phyloP scores from a whole-genome alignment of 2,797 vertebrate species.

The Protosalanx chinensis region DNA sequence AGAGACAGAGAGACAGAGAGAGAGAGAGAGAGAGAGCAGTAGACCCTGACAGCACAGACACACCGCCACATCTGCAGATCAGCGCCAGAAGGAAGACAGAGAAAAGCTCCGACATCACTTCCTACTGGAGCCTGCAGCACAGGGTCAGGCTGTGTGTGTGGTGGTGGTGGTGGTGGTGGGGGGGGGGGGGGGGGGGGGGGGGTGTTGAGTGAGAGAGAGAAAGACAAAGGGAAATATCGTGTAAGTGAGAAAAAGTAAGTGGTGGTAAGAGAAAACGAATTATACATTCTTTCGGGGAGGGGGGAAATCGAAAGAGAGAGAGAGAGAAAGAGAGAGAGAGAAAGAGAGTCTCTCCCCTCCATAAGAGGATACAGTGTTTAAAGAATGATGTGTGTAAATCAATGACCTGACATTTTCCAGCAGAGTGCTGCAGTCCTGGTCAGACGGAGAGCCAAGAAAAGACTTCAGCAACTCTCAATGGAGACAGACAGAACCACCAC shows the following conservation, averaged over 20 bases:
- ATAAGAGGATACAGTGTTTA: neutral
- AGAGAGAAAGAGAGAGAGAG: neutral
- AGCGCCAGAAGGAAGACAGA: too few relatives aligned
- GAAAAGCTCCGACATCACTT: neutral
- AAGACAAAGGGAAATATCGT: too few relatives aligned
- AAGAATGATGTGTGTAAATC: neutral
- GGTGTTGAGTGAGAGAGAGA: neutral
- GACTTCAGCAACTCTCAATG: neutral
- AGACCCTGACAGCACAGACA: neutral
- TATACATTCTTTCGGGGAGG: too few relatives aligned
- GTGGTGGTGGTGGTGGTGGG: too few relatives aligned
- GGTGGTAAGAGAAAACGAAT: too few relatives aligned
- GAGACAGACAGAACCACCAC: neutral
- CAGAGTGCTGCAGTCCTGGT: neutral
- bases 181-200: neutral
- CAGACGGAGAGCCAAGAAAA: too few relatives aligned
- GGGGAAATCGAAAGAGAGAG: too few relatives aligned
- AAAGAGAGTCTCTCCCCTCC: neutral
- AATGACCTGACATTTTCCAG: slow-evolving; percentile 15
- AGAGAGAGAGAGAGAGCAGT: too few relatives aligned
- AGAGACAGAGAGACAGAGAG: too few relatives aligned
- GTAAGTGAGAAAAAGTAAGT: too few relatives aligned
- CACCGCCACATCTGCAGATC: neutral
- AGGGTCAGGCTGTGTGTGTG: neutral
- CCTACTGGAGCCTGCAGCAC: neutral